These are phyloP conservation scores for Chironex yamaguchii DNA, from an alignment of 30 jellyfish, hydroid and myxozoan species.

Conservation along the genomic window DNA sequence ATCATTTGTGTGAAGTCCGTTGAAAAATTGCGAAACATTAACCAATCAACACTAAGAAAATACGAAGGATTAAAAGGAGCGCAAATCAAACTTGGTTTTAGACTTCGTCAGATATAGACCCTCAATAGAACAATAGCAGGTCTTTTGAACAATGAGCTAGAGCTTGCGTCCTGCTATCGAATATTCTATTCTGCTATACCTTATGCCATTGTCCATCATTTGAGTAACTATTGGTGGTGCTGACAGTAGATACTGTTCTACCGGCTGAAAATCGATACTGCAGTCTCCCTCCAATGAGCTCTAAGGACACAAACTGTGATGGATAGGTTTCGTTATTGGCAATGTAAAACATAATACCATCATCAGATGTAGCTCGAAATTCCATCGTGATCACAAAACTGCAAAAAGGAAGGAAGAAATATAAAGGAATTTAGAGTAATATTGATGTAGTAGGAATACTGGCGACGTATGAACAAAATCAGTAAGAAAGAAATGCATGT, in stretches of 20 bases:
- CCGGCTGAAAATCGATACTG: slow-evolving; percentile 72
- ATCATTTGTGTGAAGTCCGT: too few species aligned
- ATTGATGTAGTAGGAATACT: too few species aligned
- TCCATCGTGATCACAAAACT: slow-evolving; percentile 92
- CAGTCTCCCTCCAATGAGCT: slow-evolving; percentile 77
- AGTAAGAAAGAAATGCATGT: too few species aligned
- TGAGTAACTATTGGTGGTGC: slow-evolving; percentile 80
- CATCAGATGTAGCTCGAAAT: slow-evolving; percentile 80
- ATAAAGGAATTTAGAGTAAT: too few species aligned
- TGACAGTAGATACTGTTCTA: slow-evolving; percentile 15
- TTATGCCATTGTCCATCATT: slow-evolving; percentile 85
- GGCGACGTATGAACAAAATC: too few species aligned
- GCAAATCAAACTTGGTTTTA: too few species aligned
- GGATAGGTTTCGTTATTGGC: slow-evolving; percentile 87
- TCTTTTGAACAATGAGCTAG: too few species aligned
- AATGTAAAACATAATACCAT: slow-evolving; percentile 84
- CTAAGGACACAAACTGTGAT: slow-evolving; percentile 76
- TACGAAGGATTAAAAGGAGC: too few species aligned
- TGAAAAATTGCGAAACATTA: too few species aligned
- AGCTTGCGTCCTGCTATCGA: not conserved
- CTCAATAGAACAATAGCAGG: too few species aligned
- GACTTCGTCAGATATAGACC: too few species aligned
- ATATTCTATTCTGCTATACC: slow-evolving; percentile 68
- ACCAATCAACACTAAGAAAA: too few species aligned
- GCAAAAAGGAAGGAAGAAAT: not conserved